Evolutionary conservation across 2,797 vertebrate genomes (phyloP).

Genomic region (Pyrocephalus nanus): DNA sequence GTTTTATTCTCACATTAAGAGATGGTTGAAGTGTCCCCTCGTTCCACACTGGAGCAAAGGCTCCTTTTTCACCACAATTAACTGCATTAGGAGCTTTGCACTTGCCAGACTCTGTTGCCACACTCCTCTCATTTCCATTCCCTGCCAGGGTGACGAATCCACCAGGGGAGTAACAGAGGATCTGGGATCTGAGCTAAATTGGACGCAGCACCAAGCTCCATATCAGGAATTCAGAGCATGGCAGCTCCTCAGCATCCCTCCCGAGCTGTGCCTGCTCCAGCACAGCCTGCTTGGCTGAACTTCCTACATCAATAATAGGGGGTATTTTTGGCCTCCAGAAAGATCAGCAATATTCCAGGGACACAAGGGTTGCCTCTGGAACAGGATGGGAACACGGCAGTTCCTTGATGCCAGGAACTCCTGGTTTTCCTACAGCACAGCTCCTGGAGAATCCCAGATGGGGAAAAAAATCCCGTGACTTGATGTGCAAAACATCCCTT

Average conservation of each 20-base stretch:
- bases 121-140: background rate
- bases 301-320: background rate
- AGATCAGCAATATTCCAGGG: background rate
- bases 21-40: accelerated
- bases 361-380: background rate
- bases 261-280: background rate
- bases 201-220: background rate
- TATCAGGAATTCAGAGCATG: background rate
- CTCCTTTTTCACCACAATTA: background rate
- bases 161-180: background rate
- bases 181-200: background rate
- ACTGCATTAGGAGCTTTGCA: background rate
- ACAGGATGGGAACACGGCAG: background rate
- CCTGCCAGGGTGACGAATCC: background rate
- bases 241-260: background rate
- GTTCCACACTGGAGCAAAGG: accelerated
- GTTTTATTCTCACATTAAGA: background rate
- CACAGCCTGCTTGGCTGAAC: background rate
- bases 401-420: accelerated
- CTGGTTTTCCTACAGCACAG: accelerated
- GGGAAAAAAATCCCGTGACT: background rate
- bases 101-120: background rate
- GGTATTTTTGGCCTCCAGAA: background rate
- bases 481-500: accelerated
- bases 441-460: background rate